Evolutionary conservation across 2,888 invertebrate species (phyloP).

Genomic region (Cyaniris semiargus): DNA sequence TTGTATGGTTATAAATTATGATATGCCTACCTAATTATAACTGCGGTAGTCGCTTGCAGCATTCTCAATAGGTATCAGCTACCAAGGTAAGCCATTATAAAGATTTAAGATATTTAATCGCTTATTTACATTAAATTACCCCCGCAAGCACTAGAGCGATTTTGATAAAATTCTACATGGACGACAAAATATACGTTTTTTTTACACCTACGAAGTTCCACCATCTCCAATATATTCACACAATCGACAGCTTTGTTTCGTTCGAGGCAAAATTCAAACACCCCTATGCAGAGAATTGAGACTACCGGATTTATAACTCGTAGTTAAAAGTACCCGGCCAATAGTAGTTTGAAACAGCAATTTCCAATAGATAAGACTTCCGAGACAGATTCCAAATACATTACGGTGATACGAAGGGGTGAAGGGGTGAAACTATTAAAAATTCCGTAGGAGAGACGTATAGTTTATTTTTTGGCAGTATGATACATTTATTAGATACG

Average conservation of each 20-base stretch:
- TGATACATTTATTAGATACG: constrained; percentile 67
- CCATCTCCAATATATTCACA: neutral
- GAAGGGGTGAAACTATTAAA: constrained; percentile 72
- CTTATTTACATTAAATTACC: too few relatives aligned
- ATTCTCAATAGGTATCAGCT: too few relatives aligned
- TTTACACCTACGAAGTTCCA: neutral
- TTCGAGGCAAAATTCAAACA: constrained; percentile 43
- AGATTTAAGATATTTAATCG: too few relatives aligned
- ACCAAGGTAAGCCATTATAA: too few relatives aligned
- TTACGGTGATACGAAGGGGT: constrained; percentile 65
- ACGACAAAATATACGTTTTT: neutral
- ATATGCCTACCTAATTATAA: too few relatives aligned
- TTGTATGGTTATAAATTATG: too few relatives aligned
- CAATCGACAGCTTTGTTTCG: constrained; percentile 2
- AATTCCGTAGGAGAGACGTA: constrained; percentile 63
- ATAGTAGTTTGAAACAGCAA: constrained; percentile 75
- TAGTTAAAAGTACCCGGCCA: constrained; percentile 76
- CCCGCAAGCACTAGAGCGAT: too few relatives aligned
- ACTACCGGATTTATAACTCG: constrained; percentile 70
- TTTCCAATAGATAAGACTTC: constrained; percentile 75
- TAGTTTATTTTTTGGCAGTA: constrained; percentile 55
- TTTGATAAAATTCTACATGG: too few relatives aligned
- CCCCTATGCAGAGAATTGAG: constrained; percentile 59
- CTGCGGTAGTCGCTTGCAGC: too few relatives aligned
- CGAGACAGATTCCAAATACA: constrained; percentile 79